Evolutionary conservation across 1,140 invertebrate genomes (phyloP).

Genomic region (Lucilia cuprina): DNA sequence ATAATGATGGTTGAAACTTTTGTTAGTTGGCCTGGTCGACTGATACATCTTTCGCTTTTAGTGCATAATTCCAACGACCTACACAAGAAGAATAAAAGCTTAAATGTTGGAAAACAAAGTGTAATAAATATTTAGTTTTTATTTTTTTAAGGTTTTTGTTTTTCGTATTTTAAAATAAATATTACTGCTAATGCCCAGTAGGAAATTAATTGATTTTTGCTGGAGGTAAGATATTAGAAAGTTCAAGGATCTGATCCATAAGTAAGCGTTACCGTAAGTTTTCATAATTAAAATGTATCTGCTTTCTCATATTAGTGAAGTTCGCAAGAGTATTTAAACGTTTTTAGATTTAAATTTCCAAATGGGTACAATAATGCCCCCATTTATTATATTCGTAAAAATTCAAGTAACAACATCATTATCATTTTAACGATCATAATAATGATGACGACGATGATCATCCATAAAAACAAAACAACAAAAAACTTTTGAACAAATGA

Average conservation of each 20-base stretch:
- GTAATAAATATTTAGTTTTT: neutral
- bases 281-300: no score
- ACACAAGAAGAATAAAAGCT: neutral
- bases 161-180: neutral
- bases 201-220: neutral
- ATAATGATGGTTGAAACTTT: neutral
- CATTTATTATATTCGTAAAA: neutral
- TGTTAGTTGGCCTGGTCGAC: neutral
- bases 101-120: neutral
- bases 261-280: no score
- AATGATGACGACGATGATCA: neutral
- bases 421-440: neutral
- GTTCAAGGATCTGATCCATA: no score
- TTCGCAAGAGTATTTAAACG: no score
- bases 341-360: no score
- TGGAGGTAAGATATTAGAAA: no score
- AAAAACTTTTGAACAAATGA: neutral
- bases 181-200: neutral
- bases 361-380: neutral
- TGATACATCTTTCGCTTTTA: neutral
- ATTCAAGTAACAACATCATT: neutral
- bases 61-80: constrained; percentile 4
- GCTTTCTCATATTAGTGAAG: no score
- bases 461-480: neutral
- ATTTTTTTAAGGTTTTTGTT: no score